Evolutionary conservation across 2,797 vertebrate species (phyloP).

Genomic region (Eospalax fontanierii): DNA sequence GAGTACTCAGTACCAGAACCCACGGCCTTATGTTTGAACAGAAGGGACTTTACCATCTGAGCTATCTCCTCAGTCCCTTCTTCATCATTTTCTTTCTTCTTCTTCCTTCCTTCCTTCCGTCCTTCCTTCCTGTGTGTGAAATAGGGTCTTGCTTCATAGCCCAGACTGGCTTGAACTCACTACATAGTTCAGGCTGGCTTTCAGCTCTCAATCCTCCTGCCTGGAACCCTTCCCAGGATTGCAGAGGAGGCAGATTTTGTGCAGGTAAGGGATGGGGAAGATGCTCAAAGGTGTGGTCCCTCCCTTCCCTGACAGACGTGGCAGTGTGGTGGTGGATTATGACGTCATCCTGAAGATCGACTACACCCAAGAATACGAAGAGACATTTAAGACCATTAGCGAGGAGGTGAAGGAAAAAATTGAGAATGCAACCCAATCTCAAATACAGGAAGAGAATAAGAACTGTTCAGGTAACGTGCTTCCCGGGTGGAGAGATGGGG

Average conservation of each 20-base stretch:
- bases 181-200: background rate
- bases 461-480: background rate
- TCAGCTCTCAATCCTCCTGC: background rate
- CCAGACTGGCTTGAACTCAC: background rate
- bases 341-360: background rate
- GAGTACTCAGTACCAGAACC: background rate
- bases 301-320: background rate
- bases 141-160: background rate
- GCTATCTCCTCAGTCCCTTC: too few species aligned
- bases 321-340: slow-evolving; percentile 79
- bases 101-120: background rate
- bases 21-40: background rate
- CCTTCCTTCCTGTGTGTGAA: too few species aligned
- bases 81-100: background rate
- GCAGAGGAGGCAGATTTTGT: background rate
- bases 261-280: background rate
- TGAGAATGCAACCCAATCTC: background rate
- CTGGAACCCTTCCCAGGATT: background rate
- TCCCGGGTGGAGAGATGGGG: too few species aligned
- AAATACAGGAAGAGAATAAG: fast-evolving
- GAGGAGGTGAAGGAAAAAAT: background rate
- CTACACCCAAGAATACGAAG: background rate
- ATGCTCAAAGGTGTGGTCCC: background rate
- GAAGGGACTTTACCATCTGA: background rate
- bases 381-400: fast-evolving